A percentile compares a stretch with the other conserved stretches of the same genome.
phyloP scores from a whole-genome alignment of 2,888 invertebrate genomes.

The Leucania comma region DNA sequence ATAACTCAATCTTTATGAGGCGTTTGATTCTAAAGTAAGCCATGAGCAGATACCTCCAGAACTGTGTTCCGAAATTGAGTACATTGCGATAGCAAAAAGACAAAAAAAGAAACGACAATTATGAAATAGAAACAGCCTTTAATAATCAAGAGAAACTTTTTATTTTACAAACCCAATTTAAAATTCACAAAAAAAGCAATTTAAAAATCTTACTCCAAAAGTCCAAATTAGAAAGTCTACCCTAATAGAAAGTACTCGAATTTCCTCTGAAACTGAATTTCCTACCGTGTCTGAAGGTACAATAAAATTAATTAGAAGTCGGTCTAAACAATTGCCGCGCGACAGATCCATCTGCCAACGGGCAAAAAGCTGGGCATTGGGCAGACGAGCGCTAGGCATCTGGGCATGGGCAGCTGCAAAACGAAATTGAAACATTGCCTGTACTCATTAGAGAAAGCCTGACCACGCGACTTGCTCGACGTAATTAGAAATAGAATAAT shows the following conservation, averaged over 20 bases:
- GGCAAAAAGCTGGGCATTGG: conserved; percentile 46
- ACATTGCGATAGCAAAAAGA: too few species aligned
- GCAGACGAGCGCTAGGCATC: conserved; percentile 68
- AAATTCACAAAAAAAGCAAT: neutral
- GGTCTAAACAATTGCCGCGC: conserved; percentile 71
- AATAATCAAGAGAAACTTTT: neutral
- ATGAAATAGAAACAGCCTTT: neutral
- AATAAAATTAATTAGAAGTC: conserved; percentile 65
- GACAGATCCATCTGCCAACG: conserved; percentile 69
- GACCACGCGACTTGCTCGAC: conserved; percentile 62
- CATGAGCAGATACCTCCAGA: neutral
- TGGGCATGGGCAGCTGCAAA: conserved; percentile 68
- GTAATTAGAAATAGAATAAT: conserved; percentile 65
- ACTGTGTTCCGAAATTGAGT: neutral
- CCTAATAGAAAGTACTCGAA: conserved; percentile 33
- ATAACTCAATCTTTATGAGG: too few species aligned
- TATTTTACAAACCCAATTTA: conserved; percentile 6
- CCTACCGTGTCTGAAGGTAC: conserved; percentile 42
- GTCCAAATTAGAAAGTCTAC: conserved; percentile 24
- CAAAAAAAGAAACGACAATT: neutral
- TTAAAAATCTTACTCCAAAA: conserved; percentile 16
- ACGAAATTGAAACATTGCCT: conserved; percentile 76
- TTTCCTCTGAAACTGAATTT: conserved; percentile 44
- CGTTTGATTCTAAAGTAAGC: neutral
- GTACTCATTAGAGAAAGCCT: conserved; percentile 73